Base-by-base conservation (phyloP, 2,113 vertebrate species). In the Lamprotornis superbus region DNA sequence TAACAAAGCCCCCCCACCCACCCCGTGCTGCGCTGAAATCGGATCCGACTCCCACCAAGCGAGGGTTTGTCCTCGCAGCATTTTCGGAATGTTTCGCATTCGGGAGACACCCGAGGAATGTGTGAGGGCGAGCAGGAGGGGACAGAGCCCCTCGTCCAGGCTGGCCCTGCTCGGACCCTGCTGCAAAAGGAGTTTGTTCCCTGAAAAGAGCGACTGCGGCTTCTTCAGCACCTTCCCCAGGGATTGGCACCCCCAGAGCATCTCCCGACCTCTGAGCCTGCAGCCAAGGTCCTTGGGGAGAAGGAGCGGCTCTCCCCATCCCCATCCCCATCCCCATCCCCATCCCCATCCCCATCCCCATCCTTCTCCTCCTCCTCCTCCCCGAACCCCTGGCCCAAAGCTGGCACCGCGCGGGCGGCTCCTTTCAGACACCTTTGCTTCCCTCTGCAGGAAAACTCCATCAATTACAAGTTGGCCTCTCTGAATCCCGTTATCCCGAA, bases 381-480 rank as follows among this genome's bases (percentile, higher is more conserved):
- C 25, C 73, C 0, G 5, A 40, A 4, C 37, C 42, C 77, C 68
- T 4, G 3, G 10, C 65, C 80, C 87, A 24, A 73, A 86, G 75
- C 0, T 31, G 91, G 83, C 85, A 8, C 84, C 0, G 44, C 11
- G 10, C 5, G 39, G 49, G 17, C 28, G 6, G 71, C 61, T 60
- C 79, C 60, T 83, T 94, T 83, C 80, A 21, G 81, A 40, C 81
- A 35, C 30, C 91, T 95, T 87, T 64, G 83, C 91, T 86, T 79
- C 96, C 96, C 96, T 96, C 95, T 97, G 82, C 90, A 60, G 97
- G 92, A 87, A n/a, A 63, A 67, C 37, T 47, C 35, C 40, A 30
- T 83, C 5, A 59, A 93, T 70, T 89, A 71, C 94, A 94, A 44
- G 44, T 11, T 31, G 15, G 55, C 15, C 68, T 78, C 35, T 33